Evolutionary conservation across 2,797 vertebrate species (phyloP).

Genomic region (Smutsia temminckii): DNA sequence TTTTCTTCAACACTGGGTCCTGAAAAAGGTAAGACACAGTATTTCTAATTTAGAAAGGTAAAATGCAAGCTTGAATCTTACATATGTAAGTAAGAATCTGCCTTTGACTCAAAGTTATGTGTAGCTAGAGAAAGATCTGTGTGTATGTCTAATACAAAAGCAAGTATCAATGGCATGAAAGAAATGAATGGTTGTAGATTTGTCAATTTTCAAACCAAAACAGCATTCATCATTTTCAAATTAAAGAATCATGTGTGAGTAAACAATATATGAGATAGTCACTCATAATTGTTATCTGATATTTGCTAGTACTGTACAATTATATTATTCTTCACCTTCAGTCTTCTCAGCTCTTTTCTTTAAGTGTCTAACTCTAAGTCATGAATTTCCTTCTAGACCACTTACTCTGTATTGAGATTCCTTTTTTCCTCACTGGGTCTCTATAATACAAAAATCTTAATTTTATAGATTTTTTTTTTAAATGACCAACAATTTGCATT

Average conservation of each 20-base stretch:
- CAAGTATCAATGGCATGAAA: not conserved
- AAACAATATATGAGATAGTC: not conserved
- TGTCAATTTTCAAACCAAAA: constrained; percentile 30
- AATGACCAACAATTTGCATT: not conserved
- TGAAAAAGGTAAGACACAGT: constrained; percentile 82
- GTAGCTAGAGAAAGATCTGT: not conserved
- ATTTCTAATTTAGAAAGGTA: constrained; percentile 1
- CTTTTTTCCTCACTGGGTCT: not conserved
- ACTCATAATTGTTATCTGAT: not conserved
- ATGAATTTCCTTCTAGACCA: constrained; percentile 17
- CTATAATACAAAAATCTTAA: not conserved
- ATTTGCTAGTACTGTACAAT: constrained; percentile 29
- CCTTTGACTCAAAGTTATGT: constrained; percentile 13
- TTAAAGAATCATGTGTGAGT: not conserved
- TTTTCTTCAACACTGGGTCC: constrained; percentile 84
- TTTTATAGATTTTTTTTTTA: not conserved
- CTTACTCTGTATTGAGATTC: not conserved
- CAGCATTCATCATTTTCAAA: not conserved
- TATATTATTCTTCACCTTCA: constrained; percentile 22
- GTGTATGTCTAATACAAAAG: not conserved
- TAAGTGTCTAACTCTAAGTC: not conserved
- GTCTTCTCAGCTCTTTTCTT: constrained; percentile 1
- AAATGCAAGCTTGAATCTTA: not conserved
- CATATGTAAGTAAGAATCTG: not conserved
- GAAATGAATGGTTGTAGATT: not conserved